Conservation (phyloP, 2,888 invertebrate genomes). For the Deroplatys truncata region DNA sequence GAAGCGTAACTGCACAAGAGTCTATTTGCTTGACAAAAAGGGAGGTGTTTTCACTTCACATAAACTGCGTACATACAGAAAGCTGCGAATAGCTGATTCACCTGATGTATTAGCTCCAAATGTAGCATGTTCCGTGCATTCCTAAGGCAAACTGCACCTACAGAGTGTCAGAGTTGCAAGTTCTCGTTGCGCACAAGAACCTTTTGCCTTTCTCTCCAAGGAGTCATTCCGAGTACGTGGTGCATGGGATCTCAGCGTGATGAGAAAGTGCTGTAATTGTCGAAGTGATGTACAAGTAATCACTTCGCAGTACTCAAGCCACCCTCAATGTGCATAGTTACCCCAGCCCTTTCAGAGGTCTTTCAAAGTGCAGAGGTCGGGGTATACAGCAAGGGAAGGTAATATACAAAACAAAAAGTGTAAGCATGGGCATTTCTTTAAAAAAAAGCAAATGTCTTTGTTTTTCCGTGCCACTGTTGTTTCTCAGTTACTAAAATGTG, state of each 20-base stretch:
- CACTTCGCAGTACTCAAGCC: background rate
- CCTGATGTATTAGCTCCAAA: no score
- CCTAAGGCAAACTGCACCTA: background rate
- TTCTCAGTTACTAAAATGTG: background rate
- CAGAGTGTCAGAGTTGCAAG: background rate
- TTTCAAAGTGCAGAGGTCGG: background rate
- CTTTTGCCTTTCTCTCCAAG: background rate
- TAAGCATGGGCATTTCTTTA: background rate
- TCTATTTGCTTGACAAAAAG: no score
- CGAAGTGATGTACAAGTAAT: constrained; percentile 2
- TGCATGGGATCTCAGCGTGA: background rate
- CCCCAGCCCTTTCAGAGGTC: background rate
- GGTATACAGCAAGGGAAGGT: background rate
- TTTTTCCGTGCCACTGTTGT: background rate
- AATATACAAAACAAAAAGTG: background rate
- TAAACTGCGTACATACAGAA: no score
- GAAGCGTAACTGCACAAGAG: no score
- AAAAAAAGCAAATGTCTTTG: background rate
- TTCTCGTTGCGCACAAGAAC: background rate
- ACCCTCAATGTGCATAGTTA: background rate
- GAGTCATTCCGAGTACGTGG: background rate
- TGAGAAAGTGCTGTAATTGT: background rate
- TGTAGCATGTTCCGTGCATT: no score
- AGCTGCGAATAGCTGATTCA: no score
- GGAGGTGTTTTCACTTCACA: no score